Evolutionary conservation across 2,888 invertebrate species (phyloP).

Genomic region (Isotomurus palustris): DNA sequence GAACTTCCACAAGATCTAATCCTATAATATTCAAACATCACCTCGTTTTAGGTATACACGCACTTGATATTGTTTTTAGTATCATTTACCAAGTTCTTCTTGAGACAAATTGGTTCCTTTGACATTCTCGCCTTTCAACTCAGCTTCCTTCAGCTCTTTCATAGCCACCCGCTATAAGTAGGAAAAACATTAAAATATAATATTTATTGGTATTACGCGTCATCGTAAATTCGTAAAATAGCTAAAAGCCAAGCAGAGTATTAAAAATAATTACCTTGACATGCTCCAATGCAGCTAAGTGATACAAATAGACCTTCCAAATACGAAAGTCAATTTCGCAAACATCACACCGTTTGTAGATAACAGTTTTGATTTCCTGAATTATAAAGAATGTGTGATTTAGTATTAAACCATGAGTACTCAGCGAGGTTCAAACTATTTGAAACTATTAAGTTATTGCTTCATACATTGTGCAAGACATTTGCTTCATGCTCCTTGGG

Average conservation of each 20-base stretch:
- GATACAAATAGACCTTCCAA: slow-evolving; percentile 45
- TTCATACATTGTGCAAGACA: slow-evolving; percentile 43
- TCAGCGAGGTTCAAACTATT: neutral
- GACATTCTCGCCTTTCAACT: slow-evolving; percentile 36
- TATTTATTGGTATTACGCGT: no score
- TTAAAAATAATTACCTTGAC: slow-evolving; percentile 34
- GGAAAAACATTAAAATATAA: neutral
- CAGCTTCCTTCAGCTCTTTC: slow-evolving; percentile 40
- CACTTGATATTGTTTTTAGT: neutral
- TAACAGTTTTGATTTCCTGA: slow-evolving; percentile 43
- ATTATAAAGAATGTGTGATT: slow-evolving; percentile 6
- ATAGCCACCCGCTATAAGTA: slow-evolving; percentile 39
- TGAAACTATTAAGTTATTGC: neutral
- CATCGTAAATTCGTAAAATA: no score
- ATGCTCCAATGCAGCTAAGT: slow-evolving; percentile 45
- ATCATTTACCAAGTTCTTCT: slow-evolving; percentile 41
- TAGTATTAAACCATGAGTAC: neutral
- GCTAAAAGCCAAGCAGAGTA: neutral
- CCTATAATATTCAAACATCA: slow-evolving; percentile 23
- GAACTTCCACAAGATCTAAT: slow-evolving; percentile 38
- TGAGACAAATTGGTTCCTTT: slow-evolving; percentile 45
- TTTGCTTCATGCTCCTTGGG: slow-evolving; percentile 45
- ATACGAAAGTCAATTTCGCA: slow-evolving; percentile 45
- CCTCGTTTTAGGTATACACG: neutral
- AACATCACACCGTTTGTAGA: slow-evolving; percentile 43